A percentile compares a stretch with the other conserved stretches of the same genome.
Conservation (phyloP, 2,888 invertebrate species). For the Drosophila mayaguana region DNA sequence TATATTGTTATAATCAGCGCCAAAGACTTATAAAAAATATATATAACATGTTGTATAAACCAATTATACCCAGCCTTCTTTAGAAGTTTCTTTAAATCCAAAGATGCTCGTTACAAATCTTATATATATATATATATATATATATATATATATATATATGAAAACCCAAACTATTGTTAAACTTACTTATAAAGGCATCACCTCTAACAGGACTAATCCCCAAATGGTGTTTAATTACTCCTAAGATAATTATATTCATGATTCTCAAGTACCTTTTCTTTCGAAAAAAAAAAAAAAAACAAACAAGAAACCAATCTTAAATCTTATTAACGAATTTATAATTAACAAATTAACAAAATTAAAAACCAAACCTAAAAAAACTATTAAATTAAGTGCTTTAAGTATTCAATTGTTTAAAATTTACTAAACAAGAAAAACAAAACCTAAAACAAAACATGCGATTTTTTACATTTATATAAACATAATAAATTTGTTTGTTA, state of each 20-base stretch:
- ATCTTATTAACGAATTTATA: conserved; percentile 78
- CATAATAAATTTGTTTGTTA: conserved; percentile 68
- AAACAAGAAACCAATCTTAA: conserved; percentile 52
- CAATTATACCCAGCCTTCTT: conserved; percentile 59
- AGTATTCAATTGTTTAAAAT: conserved; percentile 75
- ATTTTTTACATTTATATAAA: conserved; percentile 79
- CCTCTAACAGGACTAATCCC: conserved; percentile 44
- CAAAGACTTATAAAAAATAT: conserved; percentile 66
- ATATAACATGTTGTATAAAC: conserved; percentile 33
- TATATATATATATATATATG: conserved; percentile 27
- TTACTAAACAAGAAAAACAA: conserved; percentile 44
- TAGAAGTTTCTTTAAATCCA: conserved; percentile 44
- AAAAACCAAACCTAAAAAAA: conserved; percentile 14
- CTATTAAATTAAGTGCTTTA: conserved; percentile 71
- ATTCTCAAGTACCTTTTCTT: conserved; percentile 77
- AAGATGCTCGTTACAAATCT: conserved; percentile 48
- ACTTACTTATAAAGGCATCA: conserved; percentile 27
- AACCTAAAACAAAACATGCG: conserved; percentile 27
- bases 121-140: conserved; percentile 30
- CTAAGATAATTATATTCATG: conserved; percentile 50
- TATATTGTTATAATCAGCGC: conserved; percentile 70
- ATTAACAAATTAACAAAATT: conserved; percentile 50
- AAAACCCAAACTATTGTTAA: conserved; percentile 56
- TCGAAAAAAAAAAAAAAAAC: conserved; percentile 15
- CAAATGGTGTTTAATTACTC: conserved; percentile 47